Conservation (phyloP, 2,113 vertebrate species). For the Scomber japonicus region DNA sequence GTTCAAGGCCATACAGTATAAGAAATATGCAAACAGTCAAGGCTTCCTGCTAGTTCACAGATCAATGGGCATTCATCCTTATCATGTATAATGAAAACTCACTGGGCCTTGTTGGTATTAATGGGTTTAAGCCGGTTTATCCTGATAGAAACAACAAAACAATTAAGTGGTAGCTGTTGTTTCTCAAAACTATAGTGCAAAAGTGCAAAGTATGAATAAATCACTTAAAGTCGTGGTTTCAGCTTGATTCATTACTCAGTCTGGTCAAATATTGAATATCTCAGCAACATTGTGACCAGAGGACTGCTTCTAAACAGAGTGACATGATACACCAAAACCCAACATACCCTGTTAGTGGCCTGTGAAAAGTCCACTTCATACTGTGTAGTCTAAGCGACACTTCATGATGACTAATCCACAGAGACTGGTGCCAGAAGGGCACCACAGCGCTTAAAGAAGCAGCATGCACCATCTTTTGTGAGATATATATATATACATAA, state of each 20-base stretch:
- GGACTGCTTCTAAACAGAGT: neutral
- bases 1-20: slow-evolving; percentile 33
- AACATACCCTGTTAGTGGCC: slow-evolving; percentile 30
- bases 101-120: slow-evolving; percentile 27
- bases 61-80: slow-evolving; percentile 40
- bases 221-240: neutral
- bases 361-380: slow-evolving; percentile 51
- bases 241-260: neutral
- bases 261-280: neutral
- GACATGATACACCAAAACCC: slow-evolving; percentile 30
- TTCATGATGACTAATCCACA: slow-evolving; percentile 56
- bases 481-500: slow-evolving; percentile 21
- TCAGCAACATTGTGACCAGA: neutral
- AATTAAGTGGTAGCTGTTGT: neutral
- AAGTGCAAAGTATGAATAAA: neutral
- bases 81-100: slow-evolving; percentile 42
- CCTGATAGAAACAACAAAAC: slow-evolving; percentile 10
- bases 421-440: slow-evolving; percentile 37
- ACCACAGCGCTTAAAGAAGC: slow-evolving; percentile 1
- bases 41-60: slow-evolving; percentile 1
- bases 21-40: slow-evolving; percentile 16
- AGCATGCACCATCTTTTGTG: slow-evolving; percentile 20
- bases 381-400: slow-evolving; percentile 11
- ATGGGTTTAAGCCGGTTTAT: neutral
- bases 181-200: neutral